Evolutionary conservation across 2,113 vertebrate species (phyloP).

Genomic region (Ceyx cyanopectus): DNA sequence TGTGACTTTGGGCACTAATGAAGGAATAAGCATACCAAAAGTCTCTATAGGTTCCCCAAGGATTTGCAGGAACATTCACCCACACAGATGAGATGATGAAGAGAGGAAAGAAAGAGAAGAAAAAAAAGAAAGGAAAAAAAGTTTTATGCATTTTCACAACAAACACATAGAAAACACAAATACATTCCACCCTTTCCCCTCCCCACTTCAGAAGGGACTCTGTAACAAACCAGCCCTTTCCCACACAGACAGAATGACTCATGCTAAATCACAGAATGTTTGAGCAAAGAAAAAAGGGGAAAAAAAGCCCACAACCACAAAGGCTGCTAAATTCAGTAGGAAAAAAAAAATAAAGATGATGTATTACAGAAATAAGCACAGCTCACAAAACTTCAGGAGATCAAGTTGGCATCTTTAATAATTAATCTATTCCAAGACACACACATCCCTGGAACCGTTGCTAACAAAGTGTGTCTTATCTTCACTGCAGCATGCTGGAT

Average conservation of each 20-base stretch:
- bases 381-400: constrained; percentile 45
- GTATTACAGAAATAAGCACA: constrained; percentile 58
- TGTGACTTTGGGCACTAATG: constrained; percentile 82
- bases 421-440: constrained; percentile 36
- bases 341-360: constrained; percentile 21
- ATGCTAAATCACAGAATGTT: constrained; percentile 58
- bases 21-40: constrained; percentile 88
- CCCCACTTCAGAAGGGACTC: constrained; percentile 21
- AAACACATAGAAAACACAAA: constrained; percentile 64
- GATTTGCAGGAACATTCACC: constrained; percentile 88
- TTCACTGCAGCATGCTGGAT: constrained; percentile 7
- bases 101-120: constrained; percentile 76
- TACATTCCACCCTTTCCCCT: constrained; percentile 54
- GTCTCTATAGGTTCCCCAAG: constrained; percentile 88
- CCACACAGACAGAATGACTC: constrained; percentile 64
- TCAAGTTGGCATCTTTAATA: constrained; percentile 27
- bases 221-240: constrained; percentile 41
- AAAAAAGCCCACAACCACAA: neutral
- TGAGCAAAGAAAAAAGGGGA: constrained; percentile 31
- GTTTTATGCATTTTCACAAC: constrained; percentile 68
- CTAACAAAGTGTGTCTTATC: constrained; percentile 29
- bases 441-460: neutral
- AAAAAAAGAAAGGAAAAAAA: constrained; percentile 50
- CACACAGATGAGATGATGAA: constrained; percentile 86
- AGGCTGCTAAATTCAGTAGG: constrained; percentile 49